Base-by-base conservation (phyloP, 2,797 vertebrate genomes). In the Muraenolepis orangiensis region DNA sequence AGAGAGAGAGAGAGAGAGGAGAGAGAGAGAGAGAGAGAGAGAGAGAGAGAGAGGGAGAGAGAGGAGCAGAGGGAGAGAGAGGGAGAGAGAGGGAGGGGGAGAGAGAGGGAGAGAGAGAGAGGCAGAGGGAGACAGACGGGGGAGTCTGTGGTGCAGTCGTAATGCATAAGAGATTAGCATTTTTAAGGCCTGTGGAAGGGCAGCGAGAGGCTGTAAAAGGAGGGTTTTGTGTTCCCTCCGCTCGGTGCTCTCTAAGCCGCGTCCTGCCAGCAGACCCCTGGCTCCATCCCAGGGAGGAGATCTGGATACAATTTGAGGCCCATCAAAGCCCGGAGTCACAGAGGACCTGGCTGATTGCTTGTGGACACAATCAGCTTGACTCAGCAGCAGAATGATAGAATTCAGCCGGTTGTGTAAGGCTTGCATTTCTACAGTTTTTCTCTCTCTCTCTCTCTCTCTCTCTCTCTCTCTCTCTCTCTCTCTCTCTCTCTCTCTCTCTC, bases 91-190 rank as follows among this genome's bases (percentile, higher is more conserved):
- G 61, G 14, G 74, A 32, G 36, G 46, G 32, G 26, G 69, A 46
- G 42, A 46, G 42, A 46, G 42, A 13, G 42, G n/a, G 61, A 7
- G 61, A 40, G 38, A 64, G 57, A 14, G n/a, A n/a, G n/a, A 40
- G 38, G 13, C 6, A 40, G 38, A 6, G 38, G 13, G 38, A 13
- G 38, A 40, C 6, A 64, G 57, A 14, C 10, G 74, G 36, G 34
- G 64, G 32, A 30, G 70, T 28, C 30, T 40, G 32, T 42, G 69
- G 32, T 42, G 69, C 34, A 76, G 32, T 72, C 6, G 75, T 76
- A 70, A 88, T 86, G 83, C 82, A 73, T 85, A 85, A 87, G 80
- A 84, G 75, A 81, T 74, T 71, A 78, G 67, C 28, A 70, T 83
- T 79, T 82, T 66, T 28, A 71, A 72, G 72, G 66, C 34, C 77